Evolutionary conservation across 2,888 invertebrate species (phyloP).

Genomic region (Erannis defoliaria): DNA sequence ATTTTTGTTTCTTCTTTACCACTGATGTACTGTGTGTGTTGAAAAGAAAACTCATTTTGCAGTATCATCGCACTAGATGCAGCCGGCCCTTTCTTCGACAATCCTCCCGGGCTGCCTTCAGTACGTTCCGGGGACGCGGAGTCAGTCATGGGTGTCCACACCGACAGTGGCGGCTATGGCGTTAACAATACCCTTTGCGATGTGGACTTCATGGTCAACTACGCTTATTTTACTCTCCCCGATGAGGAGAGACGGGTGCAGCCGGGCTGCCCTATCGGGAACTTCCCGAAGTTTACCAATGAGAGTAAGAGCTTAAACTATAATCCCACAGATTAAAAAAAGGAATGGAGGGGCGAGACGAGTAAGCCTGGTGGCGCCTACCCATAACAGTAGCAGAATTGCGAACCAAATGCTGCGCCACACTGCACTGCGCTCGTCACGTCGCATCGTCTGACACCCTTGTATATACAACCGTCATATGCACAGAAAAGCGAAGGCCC

Average conservation of each 20-base stretch:
- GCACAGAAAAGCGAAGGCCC: too few relatives aligned
- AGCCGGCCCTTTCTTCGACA: constrained; percentile 75
- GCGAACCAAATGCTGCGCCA: too few relatives aligned
- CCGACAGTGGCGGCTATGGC: constrained; percentile 81
- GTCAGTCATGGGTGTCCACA: constrained; percentile 85
- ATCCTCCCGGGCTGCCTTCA: constrained; percentile 32
- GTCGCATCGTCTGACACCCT: too few relatives aligned
- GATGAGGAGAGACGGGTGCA: neutral
- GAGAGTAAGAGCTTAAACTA: neutral
- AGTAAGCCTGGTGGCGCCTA: too few relatives aligned
- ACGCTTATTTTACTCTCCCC: neutral
- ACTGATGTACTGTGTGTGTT: too few relatives aligned
- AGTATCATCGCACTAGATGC: constrained; percentile 67
- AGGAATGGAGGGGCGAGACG: too few relatives aligned
- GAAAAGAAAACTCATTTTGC: neutral
- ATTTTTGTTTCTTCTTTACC: too few relatives aligned
- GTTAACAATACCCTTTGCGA: constrained; percentile 64
- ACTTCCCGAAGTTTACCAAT: neutral
- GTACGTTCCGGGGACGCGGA: constrained; percentile 54
- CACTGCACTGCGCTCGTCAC: too few relatives aligned
- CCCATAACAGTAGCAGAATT: too few relatives aligned
- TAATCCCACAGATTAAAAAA: neutral
- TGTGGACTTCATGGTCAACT: neutral
- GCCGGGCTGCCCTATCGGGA: neutral
- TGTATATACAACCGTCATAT: too few relatives aligned